phyloP scores from a whole-genome alignment of 2,888 invertebrate genomes.

The Acanthosoma haemorrhoidale region DNA sequence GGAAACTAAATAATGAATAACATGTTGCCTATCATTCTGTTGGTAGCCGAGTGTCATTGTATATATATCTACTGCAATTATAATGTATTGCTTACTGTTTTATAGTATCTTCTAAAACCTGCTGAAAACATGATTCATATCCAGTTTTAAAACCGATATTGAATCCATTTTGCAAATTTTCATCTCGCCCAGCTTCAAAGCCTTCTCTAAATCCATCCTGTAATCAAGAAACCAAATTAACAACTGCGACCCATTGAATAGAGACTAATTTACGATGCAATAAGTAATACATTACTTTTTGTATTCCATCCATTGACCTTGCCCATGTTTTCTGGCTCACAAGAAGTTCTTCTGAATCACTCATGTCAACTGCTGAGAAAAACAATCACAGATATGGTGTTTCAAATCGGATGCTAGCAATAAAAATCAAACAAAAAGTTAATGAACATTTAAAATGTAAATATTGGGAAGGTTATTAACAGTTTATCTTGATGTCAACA shows the following conservation, averaged over 20 bases:
- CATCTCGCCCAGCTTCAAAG: constrained; percentile 15
- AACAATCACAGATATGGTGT: too few species aligned
- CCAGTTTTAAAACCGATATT: constrained; percentile 21
- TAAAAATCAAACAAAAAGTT: too few species aligned
- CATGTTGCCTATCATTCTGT: too few species aligned
- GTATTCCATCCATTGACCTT: constrained; percentile 1
- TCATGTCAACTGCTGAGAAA: too few species aligned
- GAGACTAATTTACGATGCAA: background rate
- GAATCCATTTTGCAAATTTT: constrained; percentile 23
- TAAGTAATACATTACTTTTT: background rate
- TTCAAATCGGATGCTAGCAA: too few species aligned
- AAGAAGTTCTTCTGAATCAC: constrained; percentile 11
- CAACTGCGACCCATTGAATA: background rate
- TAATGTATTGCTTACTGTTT: background rate
- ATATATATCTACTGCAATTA: background rate
- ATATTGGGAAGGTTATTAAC: too few species aligned
- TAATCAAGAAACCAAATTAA: background rate
- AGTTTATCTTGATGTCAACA: too few species aligned
- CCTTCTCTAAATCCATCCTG: constrained; percentile 31
- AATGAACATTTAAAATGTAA: too few species aligned
- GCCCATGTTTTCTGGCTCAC: constrained; percentile 10
- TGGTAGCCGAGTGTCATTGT: too few species aligned
- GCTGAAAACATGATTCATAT: background rate
- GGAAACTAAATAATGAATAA: too few species aligned
- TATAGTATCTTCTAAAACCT: background rate